Conservation (phyloP, 2,888 invertebrate genomes). For the Agrotis puta region DNA sequence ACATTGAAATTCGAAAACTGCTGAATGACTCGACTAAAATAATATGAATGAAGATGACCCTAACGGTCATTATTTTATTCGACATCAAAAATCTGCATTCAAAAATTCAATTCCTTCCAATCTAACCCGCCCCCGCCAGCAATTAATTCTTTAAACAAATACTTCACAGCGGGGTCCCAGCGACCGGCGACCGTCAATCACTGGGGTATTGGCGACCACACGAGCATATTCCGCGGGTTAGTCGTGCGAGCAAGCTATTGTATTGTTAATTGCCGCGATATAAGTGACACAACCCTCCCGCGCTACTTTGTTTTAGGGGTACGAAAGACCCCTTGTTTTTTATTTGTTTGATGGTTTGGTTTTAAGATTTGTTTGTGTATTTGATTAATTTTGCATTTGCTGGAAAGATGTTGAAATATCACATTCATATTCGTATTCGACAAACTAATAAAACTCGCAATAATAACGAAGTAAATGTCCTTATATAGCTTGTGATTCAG, state of each 20-base stretch:
- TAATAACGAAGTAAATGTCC: too few relatives aligned
- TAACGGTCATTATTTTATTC: not conserved
- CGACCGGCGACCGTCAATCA: slow-evolving; percentile 56
- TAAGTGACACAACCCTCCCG: slow-evolving; percentile 62
- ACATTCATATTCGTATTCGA: not conserved
- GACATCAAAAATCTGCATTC: slow-evolving; percentile 1
- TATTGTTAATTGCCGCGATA: slow-evolving; percentile 70
- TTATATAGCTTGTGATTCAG: too few relatives aligned
- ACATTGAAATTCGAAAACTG: too few relatives aligned
- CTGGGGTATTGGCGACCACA: slow-evolving; percentile 66
- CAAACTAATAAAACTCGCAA: too few relatives aligned
- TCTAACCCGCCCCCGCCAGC: slow-evolving; percentile 30
- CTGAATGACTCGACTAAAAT: too few relatives aligned
- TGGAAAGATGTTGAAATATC: not conserved
- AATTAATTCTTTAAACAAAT: slow-evolving; percentile 62
- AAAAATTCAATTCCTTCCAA: slow-evolving; percentile 4
- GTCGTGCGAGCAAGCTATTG: slow-evolving; percentile 64
- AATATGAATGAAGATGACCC: too few relatives aligned
- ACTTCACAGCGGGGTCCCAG: slow-evolving; percentile 47
- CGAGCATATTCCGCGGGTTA: slow-evolving; percentile 77
- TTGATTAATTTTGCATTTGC: not conserved
- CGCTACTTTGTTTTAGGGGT: slow-evolving; percentile 56
- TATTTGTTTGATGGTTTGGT: slow-evolving; percentile 31
- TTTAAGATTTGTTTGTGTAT: slow-evolving; percentile 2
- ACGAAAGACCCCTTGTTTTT: slow-evolving; percentile 39